phyloP scores from a whole-genome alignment of 2,797 vertebrate species.

The Coendou prehensilis region DNA sequence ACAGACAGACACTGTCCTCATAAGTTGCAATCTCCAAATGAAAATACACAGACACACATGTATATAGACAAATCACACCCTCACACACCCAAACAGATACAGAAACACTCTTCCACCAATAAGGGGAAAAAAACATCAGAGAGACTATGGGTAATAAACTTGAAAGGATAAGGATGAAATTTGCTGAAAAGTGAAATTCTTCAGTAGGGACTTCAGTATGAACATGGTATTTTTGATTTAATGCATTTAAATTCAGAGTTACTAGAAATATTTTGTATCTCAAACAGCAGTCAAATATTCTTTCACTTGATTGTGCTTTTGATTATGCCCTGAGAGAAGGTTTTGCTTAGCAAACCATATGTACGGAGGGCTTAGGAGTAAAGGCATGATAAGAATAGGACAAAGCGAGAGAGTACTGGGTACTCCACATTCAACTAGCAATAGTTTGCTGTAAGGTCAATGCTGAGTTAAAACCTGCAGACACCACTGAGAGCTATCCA shows the following conservation, averaged over 20 bases:
- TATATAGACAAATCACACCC: too few species aligned
- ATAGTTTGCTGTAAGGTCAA: conserved; percentile 28
- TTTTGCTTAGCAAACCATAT: conserved; percentile 10
- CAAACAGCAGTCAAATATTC: background rate
- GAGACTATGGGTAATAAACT: background rate
- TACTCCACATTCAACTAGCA: background rate
- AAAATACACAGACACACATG: background rate
- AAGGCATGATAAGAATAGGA: background rate
- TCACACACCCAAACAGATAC: background rate
- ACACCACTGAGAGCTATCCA: background rate
- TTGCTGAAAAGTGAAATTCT: background rate
- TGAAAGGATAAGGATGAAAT: too few species aligned
- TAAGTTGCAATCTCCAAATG: background rate
- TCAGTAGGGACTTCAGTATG: background rate
- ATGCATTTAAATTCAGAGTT: conserved; percentile 5
- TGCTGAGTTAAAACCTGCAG: background rate
- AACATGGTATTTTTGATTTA: background rate
- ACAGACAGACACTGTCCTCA: background rate
- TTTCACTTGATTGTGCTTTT: background rate
- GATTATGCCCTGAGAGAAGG: conserved; percentile 31
- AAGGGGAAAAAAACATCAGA: background rate
- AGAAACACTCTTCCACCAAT: background rate
- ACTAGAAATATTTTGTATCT: background rate
- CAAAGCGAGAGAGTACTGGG: background rate
- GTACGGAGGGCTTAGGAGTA: background rate